phyloP scores from a whole-genome alignment of 2,113 vertebrate genomes.

The Boulengeromyrus knoepffleri region DNA sequence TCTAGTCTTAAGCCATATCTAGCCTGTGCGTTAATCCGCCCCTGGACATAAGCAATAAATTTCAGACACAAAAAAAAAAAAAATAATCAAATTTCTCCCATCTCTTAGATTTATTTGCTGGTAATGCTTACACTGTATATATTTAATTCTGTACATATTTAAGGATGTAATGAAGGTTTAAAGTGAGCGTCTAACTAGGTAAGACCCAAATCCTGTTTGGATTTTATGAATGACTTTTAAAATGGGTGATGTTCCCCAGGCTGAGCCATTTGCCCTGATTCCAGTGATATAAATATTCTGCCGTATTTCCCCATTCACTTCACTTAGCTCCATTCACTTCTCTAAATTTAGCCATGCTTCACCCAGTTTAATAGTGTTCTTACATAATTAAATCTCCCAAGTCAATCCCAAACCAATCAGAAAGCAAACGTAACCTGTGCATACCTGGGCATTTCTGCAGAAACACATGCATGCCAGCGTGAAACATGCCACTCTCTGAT shows the following conservation, averaged over 20 bases:
- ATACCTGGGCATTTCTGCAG: not conserved
- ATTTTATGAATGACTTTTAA: not conserved
- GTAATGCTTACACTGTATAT: not conserved
- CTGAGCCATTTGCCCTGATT: not conserved
- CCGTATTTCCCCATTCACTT: not conserved
- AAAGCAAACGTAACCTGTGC: not conserved
- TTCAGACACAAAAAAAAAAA: not conserved
- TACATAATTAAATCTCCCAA: not conserved
- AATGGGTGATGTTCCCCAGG: not conserved
- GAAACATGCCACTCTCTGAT: not conserved
- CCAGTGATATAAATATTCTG: not conserved
- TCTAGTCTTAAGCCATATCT: too few relatives aligned
- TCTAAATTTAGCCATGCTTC: not conserved
- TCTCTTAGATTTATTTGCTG: not conserved
- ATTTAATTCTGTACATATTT: not conserved
- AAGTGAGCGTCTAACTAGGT: not conserved
- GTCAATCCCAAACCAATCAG: not conserved
- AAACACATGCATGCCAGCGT: not conserved
- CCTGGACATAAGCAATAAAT: not conserved
- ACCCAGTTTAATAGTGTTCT: not conserved
- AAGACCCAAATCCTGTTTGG: not conserved
- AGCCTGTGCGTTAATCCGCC: too few relatives aligned
- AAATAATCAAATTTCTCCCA: not conserved
- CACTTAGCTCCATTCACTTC: not conserved
- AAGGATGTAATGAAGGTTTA: not conserved